phyloP scores from a whole-genome alignment of 2,113 vertebrate species.

The Cinclus mexicanus region DNA sequence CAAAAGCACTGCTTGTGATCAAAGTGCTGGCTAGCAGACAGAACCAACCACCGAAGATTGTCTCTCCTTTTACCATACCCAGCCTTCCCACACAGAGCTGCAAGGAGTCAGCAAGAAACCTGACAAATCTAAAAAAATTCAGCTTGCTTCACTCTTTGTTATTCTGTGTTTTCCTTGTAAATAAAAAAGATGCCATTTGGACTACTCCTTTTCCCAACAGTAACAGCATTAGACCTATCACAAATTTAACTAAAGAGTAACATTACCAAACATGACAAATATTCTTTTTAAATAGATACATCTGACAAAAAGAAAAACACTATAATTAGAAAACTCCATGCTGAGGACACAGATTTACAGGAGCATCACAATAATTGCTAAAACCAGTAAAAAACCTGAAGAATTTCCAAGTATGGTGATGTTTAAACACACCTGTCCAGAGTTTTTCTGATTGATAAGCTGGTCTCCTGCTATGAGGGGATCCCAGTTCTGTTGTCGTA shows the following conservation, averaged over 20 bases:
- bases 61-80: background rate
- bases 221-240: background rate
- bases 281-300: background rate
- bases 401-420: background rate
- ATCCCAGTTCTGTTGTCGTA: conserved; percentile 93
- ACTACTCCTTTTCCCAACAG: background rate
- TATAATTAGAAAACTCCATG: background rate
- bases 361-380: background rate
- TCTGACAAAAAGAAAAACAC: background rate
- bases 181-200: background rate
- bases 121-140: background rate
- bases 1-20: background rate
- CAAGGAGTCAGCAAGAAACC: background rate
- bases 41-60: background rate
- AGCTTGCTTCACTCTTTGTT: background rate
- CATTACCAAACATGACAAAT: background rate
- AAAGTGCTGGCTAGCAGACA: background rate
- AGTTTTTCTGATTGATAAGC: conserved; percentile 91
- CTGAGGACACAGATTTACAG: background rate
- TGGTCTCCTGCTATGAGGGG: conserved; percentile 91
- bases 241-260: background rate
- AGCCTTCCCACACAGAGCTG: background rate
- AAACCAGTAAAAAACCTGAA: background rate
- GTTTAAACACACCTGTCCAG: conserved; percentile 80
- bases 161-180: background rate